phyloP scores from a whole-genome alignment of 2,113 vertebrate genomes.

The Aspiorhynchus laticeps region DNA sequence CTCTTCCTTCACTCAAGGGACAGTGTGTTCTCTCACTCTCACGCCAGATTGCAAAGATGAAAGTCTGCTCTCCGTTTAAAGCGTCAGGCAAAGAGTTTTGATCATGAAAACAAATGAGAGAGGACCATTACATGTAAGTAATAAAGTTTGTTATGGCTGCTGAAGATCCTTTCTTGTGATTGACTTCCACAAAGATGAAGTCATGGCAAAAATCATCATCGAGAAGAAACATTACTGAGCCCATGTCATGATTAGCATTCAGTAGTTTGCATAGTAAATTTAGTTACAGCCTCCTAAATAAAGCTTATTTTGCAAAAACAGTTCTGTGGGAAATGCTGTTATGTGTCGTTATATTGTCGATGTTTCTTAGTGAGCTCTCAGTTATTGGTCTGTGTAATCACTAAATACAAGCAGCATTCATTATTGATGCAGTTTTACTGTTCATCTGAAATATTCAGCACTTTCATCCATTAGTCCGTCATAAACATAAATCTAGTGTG shows the following conservation, averaged over 20 bases:
- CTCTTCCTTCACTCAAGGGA: background rate
- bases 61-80: slow-evolving; percentile 39
- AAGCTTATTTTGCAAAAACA: background rate
- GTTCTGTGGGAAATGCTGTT: background rate
- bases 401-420: slow-evolving; percentile 26
- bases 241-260: background rate
- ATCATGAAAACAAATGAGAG: slow-evolving; percentile 38
- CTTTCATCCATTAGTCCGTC: slow-evolving; percentile 29
- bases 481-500: slow-evolving; percentile 3
- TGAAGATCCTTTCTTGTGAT: slow-evolving; percentile 19
- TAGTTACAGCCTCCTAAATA: background rate
- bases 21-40: background rate
- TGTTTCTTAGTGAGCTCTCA: background rate
- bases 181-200: background rate
- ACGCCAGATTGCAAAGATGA: background rate
- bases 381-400: background rate
- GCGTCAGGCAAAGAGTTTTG: background rate
- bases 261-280: background rate
- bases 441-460: slow-evolving; percentile 34
- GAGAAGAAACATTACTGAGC: background rate
- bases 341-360: background rate
- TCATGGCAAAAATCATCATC: background rate
- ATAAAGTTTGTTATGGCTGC: slow-evolving; percentile 36
- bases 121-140: slow-evolving; percentile 29
- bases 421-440: slow-evolving; percentile 22